Evolutionary conservation across 2,888 invertebrate genomes (phyloP).

Genomic region (Autographa pulchrina): DNA sequence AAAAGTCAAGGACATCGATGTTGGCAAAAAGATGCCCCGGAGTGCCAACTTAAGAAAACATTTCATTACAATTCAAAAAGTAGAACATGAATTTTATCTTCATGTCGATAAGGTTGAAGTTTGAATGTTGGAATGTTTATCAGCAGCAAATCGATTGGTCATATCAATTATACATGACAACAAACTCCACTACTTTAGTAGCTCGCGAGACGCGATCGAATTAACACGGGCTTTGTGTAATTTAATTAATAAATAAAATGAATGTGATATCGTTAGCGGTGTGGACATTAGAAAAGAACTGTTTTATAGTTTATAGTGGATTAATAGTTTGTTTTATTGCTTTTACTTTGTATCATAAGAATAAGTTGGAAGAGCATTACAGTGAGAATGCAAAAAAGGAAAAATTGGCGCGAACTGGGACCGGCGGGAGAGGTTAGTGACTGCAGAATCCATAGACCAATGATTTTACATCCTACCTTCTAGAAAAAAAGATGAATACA

Average conservation of each 20-base stretch:
- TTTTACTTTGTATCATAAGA: constrained; percentile 82
- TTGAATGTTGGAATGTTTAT: constrained; percentile 31
- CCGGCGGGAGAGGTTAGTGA: constrained; percentile 74
- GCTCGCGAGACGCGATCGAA: constrained; percentile 44
- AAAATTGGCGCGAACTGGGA: constrained; percentile 70
- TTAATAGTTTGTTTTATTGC: constrained; percentile 78
- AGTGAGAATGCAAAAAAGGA: constrained; percentile 69
- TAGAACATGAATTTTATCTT: constrained; percentile 21
- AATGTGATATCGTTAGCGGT: constrained; percentile 80
- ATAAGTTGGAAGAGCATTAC: constrained; percentile 75
- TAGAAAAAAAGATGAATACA: background rate
- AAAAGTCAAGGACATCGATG: constrained; percentile 55
- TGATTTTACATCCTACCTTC: background rate
- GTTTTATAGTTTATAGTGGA: constrained; percentile 80
- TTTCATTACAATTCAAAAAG: background rate
- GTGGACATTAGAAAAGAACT: constrained; percentile 83
- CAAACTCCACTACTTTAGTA: constrained; percentile 58
- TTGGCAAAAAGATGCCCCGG: constrained; percentile 56
- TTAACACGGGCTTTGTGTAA: constrained; percentile 36
- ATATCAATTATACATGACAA: constrained; percentile 54
- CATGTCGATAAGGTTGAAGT: constrained; percentile 40
- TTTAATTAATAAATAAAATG: constrained; percentile 68
- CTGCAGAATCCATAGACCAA: constrained; percentile 21
- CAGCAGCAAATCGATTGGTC: constrained; percentile 36
- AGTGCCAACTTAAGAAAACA: constrained; percentile 43